Evolutionary conservation across 2,113 vertebrate genomes (phyloP).

Genomic region (Reinhardtius hippoglossoides): DNA sequence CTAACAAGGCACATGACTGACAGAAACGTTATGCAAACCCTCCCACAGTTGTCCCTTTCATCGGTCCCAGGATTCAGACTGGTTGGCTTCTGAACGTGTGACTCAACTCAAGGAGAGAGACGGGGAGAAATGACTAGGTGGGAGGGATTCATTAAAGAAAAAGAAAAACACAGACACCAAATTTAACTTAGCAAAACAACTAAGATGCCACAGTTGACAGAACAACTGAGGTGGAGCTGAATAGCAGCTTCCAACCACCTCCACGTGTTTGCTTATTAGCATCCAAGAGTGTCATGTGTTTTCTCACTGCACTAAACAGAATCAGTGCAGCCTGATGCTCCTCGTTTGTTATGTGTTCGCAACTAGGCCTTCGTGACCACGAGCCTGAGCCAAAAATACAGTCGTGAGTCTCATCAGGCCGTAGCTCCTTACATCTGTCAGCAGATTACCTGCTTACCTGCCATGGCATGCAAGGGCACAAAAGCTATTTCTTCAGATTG

Average conservation of each 20-base stretch:
- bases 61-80: constrained; percentile 54
- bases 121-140: constrained; percentile 39
- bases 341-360: constrained; percentile 22
- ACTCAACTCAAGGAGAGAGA: constrained; percentile 37
- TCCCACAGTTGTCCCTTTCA: constrained; percentile 75
- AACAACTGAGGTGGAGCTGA: constrained; percentile 16
- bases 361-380: constrained; percentile 7
- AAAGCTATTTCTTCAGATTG: constrained; percentile 9
- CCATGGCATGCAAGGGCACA: constrained; percentile 18
- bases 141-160: constrained; percentile 47
- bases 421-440: neutral
- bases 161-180: neutral
- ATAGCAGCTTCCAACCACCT: constrained; percentile 34
- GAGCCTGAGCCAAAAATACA: constrained; percentile 16
- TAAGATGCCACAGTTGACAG: constrained; percentile 1
- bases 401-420: constrained; percentile 10
- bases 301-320: constrained; percentile 42
- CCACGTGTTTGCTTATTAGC: constrained; percentile 55
- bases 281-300: constrained; percentile 58
- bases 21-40: constrained; percentile 67
- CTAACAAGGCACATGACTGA: constrained; percentile 75
- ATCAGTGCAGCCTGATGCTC: constrained; percentile 40
- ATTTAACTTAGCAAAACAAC: constrained; percentile 8
- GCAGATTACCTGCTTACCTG: constrained; percentile 34
- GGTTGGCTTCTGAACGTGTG: constrained; percentile 54